Percentiles rank a stretch among this genome's conserved stretches.
phyloP scores from a whole-genome alignment of 2,888 invertebrate species.

The Rhamphomyia laevipes region DNA sequence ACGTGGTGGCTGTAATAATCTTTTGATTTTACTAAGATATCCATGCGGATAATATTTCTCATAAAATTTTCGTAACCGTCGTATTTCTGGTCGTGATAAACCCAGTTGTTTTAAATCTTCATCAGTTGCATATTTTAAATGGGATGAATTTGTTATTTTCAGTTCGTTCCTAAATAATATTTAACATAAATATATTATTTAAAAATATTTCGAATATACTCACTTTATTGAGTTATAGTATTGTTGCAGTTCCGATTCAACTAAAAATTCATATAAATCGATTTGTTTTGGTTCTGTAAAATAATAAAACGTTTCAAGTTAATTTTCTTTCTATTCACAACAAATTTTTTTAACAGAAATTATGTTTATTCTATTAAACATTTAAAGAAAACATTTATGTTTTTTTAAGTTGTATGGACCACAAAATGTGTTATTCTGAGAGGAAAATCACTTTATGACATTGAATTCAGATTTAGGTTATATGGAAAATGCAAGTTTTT shows the following conservation, averaged over 20 bases:
- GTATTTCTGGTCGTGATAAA: conserved; percentile 88
- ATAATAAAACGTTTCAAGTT: no score
- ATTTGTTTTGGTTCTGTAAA: conserved; percentile 35
- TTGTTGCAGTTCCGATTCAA: conserved; percentile 88
- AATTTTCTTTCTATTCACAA: no score
- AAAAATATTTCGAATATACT: conserved; percentile 22
- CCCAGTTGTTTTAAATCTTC: conserved; percentile 87
- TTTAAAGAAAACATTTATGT: no score
- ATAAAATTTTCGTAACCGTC: conserved; percentile 86
- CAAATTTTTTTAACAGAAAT: no score
- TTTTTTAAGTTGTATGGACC: no score
- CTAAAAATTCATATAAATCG: conserved; percentile 78
- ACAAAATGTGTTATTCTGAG: no score
- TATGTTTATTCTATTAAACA: no score
- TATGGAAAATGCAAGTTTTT: no score
- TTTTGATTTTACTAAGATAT: conserved; percentile 84
- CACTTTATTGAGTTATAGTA: conserved; percentile 72
- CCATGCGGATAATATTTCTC: conserved; percentile 89
- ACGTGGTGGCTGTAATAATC: conserved; percentile 49
- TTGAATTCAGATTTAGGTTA: no score
- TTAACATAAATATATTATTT: conserved; percentile 3
- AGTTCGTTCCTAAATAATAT: conserved; percentile 59
- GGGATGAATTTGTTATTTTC: conserved; percentile 77
- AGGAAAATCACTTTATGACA: no score
- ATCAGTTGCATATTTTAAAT: conserved; percentile 87